These are phyloP conservation scores for Anoplius nigerrimus DNA, from an alignment of 2,888 invertebrate genomes.

Conservation along the genomic window DNA sequence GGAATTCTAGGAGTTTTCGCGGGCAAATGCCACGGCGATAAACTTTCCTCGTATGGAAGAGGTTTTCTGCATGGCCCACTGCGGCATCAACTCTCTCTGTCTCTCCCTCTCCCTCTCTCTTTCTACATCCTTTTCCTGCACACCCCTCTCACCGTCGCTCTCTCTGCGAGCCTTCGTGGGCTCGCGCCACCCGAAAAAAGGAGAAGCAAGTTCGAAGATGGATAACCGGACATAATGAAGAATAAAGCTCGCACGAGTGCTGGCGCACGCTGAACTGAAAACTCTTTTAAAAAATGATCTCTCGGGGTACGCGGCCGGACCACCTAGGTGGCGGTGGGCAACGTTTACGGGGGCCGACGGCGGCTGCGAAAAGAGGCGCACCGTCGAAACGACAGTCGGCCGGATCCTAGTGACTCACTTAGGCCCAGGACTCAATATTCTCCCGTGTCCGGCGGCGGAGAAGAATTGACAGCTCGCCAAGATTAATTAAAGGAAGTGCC, in stretches of 20 bases:
- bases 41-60: too few species aligned
- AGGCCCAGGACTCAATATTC: constrained; percentile 30
- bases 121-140: constrained; percentile 16
- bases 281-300: constrained; percentile 61
- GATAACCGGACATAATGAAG: constrained; percentile 57
- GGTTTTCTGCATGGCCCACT: too few species aligned
- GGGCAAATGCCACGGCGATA: too few species aligned
- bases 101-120: constrained; percentile 2
- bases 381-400: constrained; percentile 2
- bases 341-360: constrained; percentile 25
- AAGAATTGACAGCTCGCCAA: constrained; percentile 55
- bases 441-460: constrained; percentile 16
- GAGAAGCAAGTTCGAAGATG: constrained; percentile 48
- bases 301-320: constrained; percentile 48
- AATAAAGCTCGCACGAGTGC: constrained; percentile 53
- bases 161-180: not conserved
- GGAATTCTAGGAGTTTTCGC: too few species aligned
- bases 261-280: constrained; percentile 46
- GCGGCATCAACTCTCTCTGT: not conserved
- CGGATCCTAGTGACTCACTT: constrained; percentile 41
- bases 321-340: constrained; percentile 57
- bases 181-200: constrained; percentile 32
- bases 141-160: constrained; percentile 15
- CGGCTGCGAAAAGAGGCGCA: constrained; percentile 22
- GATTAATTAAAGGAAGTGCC: constrained; percentile 60